Evolutionary conservation across 2,113 vertebrate species (phyloP), one percentile per base, ranked within the genome.

Genomic region (Equus quagga): DNA sequence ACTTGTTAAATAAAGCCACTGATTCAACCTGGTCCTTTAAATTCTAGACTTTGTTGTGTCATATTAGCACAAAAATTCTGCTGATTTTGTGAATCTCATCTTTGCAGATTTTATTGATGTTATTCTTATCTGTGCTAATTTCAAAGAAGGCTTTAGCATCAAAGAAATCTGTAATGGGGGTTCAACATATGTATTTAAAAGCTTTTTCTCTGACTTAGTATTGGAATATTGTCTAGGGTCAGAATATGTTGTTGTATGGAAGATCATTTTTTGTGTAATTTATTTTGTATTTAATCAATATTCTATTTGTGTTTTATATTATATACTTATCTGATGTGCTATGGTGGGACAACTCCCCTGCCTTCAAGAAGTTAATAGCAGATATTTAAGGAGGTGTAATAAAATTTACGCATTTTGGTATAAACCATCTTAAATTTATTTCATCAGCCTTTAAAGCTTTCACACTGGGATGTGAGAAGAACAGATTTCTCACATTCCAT

Each of bases 371-470:
- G 24, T 23, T 86, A 79, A 36, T 15, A 58, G 67, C 13, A 51
- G 13, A 49, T 67, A 33, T 76, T 94, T 94, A 46, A 58, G 76
- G 81, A 49, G 54, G 64, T 3, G 13, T 28, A 80, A 89, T 36
- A 78, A 85, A 70, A 56, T 82, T 6, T 78, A 84, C 49, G 9
- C 7, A 69, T 93, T 93, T 96, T 60, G n/a, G 56, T 91, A 60
- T 62, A 67, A 93, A 96, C 28, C 4, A 54, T 62, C 19, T 82
- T n/a, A 46, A 11, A 44, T 72, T 36, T 76, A 70, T 96, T 94
- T 91, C 54, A 62, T 73, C 18, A 89, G 49, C 0, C 49, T 78
- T 79, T 49, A 82, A 79, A 79, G 24, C 10, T 65, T 24, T 83
- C 15, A 51, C 3, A 46, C 9, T 12, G 28, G 18, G 4, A 1